A percentile compares a stretch with the other conserved stretches of the same genome.
phyloP scores from a whole-genome alignment of 1,140 invertebrate species.

The Atta texana region DNA sequence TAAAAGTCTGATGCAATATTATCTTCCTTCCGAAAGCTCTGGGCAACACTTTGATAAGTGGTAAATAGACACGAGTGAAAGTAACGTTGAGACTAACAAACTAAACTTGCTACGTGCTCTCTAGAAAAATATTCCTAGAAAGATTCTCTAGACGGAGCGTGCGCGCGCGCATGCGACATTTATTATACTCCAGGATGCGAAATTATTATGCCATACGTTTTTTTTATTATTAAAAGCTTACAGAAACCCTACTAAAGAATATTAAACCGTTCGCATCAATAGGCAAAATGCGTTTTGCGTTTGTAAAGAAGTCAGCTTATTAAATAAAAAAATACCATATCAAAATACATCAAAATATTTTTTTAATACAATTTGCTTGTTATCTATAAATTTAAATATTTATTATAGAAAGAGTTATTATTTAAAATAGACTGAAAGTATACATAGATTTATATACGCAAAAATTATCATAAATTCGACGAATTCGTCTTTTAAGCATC shows the following conservation, averaged over 20 bases:
- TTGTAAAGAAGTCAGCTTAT: not conserved
- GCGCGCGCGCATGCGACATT: not conserved
- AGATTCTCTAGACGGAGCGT: not conserved
- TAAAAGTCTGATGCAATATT: conserved; percentile 14
- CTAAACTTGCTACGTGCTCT: not conserved
- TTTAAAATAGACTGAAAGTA: not conserved
- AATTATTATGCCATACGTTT: conserved; percentile 36
- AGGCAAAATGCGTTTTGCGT: not conserved
- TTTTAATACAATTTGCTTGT: not conserved
- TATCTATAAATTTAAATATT: conserved; percentile 19
- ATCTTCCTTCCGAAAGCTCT: not conserved
- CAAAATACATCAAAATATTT: not conserved
- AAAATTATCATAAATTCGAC: not conserved
- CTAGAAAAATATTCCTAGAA: not conserved
- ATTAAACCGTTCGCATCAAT: conserved; percentile 21
- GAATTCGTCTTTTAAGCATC: not conserved
- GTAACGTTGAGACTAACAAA: conserved; percentile 32
- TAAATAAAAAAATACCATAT: not conserved
- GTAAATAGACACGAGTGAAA: conserved; percentile 34
- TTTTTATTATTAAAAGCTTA: conserved; percentile 32
- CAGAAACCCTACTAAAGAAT: not conserved
- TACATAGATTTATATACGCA: not conserved
- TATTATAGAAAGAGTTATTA: not conserved
- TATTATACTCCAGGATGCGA: conserved; percentile 3
- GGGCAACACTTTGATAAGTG: not conserved